Evolutionary conservation across 2,113 vertebrate species (phyloP).

Genomic region (Spilogale gracilis): DNA sequence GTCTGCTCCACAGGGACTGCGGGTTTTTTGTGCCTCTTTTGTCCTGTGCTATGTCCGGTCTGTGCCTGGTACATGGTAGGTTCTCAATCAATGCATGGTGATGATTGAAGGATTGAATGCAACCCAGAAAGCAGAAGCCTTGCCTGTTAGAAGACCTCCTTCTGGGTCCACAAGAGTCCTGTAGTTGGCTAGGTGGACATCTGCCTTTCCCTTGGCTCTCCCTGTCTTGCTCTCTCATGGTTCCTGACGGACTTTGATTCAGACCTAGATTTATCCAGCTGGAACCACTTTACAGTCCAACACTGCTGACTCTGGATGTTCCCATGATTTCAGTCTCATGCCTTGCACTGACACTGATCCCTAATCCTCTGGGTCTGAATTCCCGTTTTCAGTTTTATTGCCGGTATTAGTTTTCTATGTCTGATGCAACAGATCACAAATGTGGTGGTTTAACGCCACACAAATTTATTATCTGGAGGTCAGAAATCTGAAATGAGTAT

Average conservation of each 20-base stretch:
- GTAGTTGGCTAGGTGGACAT: neutral
- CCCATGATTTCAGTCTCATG: neutral
- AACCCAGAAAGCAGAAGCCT: neutral
- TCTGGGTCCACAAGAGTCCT: neutral
- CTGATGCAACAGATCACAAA: neutral
- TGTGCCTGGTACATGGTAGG: neutral
- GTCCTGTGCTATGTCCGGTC: neutral
- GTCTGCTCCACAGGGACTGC: neutral
- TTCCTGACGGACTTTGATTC: too few species aligned
- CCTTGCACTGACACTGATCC: neutral
- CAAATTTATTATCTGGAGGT: neutral
- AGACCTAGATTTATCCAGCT: neutral
- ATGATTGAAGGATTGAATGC: neutral
- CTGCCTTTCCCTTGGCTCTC: neutral
- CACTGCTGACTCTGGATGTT: neutral
- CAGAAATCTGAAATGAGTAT: neutral
- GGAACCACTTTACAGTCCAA: neutral
- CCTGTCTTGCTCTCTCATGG: neutral
- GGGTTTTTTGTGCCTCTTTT: neutral
- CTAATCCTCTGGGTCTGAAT: neutral
- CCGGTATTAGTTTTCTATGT: neutral
- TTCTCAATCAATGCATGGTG: too few species aligned
- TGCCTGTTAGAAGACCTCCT: neutral
- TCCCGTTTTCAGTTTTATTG: neutral
- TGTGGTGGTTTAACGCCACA: neutral